Base-by-base conservation (phyloP, 2,888 invertebrate genomes). In the Lasioglossum pauxillum region DNA sequence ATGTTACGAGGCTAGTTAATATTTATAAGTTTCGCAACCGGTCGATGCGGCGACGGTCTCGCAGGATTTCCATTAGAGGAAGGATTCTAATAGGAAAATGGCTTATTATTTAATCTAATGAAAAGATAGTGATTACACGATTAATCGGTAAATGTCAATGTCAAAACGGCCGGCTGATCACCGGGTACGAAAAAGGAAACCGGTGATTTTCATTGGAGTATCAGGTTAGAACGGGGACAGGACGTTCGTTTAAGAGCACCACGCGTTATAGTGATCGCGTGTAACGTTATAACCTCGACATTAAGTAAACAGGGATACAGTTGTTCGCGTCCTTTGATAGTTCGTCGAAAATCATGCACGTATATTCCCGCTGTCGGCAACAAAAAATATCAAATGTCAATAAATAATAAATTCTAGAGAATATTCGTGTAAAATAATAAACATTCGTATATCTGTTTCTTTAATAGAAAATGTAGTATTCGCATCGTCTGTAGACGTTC, bases 141-240 rank as follows among this genome's bases (percentile, higher is more conserved):
- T 16, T 49, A 64, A 78, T 69, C 31, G 67, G 49, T 82, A 82
- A 82, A 82, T 82, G 82, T 82, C 82, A 84, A 84, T 84, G 84
- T 84, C 84, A 84, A 84, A 82, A 64, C 53, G 16, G 19, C 8
- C 57, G 38, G 35, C 23, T 74, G 76, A 84, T 82, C 57, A 14
- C 16, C 46, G 53, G 53, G 44, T 64, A 77, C 67, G 73, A 84
- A 84, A 84, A 84, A 73, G 83, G 83, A 84, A 82, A 84, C 83
- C 23, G 16, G 83, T 77, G 53, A 84, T 84, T 84, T 84, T 74
- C 83, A 82, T 60, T 57, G 57, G 53, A n/a, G 12, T 76, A 57
- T 38, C 53, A 16, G 35, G 83, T 41, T 77, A 76, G 74, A 84
- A 77, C 53, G 73, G n/a, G 77, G 83, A 83, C 82, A 60, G 60